Conservation (phyloP, 2,888 invertebrate species). For the Dryobota labecula region DNA sequence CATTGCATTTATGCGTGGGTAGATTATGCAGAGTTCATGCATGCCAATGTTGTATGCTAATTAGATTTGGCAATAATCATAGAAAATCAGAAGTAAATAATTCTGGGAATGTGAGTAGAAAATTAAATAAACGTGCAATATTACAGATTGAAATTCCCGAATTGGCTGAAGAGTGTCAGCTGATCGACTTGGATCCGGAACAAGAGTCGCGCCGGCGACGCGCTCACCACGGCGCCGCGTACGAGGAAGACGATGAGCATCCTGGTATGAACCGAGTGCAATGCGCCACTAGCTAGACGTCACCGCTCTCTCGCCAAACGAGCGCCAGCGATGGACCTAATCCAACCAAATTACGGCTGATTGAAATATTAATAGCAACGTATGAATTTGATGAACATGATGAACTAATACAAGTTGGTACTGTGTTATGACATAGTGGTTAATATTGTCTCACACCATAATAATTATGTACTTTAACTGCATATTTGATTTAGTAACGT, state of each 20-base stretch:
- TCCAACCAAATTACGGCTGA: slow-evolving; percentile 48
- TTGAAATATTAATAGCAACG: slow-evolving; percentile 55
- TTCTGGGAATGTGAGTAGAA: neutral
- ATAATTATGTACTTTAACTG: slow-evolving; percentile 21
- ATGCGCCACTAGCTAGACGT: slow-evolving; percentile 93
- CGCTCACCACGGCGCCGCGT: slow-evolving; percentile 91
- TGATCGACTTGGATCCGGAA: slow-evolving; percentile 95
- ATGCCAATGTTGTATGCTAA: slow-evolving; percentile 14
- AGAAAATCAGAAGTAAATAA: neutral
- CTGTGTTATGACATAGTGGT: slow-evolving; percentile 24
- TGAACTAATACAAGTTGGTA: slow-evolving; percentile 23
- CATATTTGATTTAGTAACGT: slow-evolving; percentile 17
- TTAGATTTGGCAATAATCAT: slow-evolving; percentile 13
- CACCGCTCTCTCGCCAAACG: slow-evolving; percentile 17
- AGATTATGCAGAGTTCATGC: slow-evolving; percentile 36
- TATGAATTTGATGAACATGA: slow-evolving; percentile 29
- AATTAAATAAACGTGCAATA: neutral
- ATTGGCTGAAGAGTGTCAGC: slow-evolving; percentile 93
- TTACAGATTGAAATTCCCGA: slow-evolving; percentile 92
- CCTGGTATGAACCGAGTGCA: slow-evolving; percentile 94
- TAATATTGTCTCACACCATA: slow-evolving; percentile 25
- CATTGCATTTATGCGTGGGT: slow-evolving; percentile 11
- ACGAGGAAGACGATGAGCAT: slow-evolving; percentile 94
- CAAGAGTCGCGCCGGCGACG: slow-evolving; percentile 93
- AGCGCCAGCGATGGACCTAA: slow-evolving; percentile 61